These are phyloP conservation scores for Terebella lapidaria DNA, from an alignment of 2,888 invertebrate genomes.

Conservation along the genomic window DNA sequence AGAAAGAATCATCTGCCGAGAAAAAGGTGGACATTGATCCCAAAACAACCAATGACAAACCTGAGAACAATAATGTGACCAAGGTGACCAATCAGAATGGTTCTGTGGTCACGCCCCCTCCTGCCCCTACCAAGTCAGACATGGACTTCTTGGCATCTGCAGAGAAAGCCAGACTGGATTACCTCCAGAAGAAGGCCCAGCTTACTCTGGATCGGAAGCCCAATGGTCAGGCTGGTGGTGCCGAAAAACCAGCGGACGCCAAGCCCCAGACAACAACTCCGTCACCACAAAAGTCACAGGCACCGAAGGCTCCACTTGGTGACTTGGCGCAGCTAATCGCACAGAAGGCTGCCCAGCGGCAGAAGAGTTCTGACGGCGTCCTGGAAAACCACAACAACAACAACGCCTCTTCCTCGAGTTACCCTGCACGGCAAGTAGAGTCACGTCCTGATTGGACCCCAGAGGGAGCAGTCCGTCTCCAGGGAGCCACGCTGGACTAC, in stretches of 20 bases:
- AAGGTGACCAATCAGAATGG: background rate
- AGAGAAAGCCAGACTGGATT: conserved; percentile 42
- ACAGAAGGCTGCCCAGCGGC: conserved; percentile 11
- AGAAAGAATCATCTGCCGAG: background rate
- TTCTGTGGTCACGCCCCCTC: background rate
- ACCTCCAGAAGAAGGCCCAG: conserved; percentile 30
- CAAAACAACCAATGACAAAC: no score
- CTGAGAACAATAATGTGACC: background rate
- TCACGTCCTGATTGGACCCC: background rate
- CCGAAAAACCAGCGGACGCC: background rate
- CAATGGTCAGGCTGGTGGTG: background rate
- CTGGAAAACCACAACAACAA: conserved; percentile 6
- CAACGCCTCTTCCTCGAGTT: background rate
- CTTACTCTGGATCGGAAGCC: background rate
- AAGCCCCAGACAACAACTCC: background rate
- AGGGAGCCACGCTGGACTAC: conserved; percentile 4
- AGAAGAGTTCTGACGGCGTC: background rate
- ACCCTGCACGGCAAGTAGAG: background rate
- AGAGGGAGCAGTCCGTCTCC: background rate
- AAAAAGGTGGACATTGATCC: background rate
- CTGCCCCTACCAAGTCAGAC: background rate
- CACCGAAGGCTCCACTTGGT: background rate
- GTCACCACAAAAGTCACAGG: background rate
- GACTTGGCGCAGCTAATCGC: conserved; percentile 17
- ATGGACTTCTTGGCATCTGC: conserved; percentile 38